A percentile compares a stretch with the other conserved stretches of the same genome.
These are phyloP conservation scores for Eulimnadia texana DNA, from an alignment of 1,140 invertebrate genomes.

Conservation along the genomic window DNA sequence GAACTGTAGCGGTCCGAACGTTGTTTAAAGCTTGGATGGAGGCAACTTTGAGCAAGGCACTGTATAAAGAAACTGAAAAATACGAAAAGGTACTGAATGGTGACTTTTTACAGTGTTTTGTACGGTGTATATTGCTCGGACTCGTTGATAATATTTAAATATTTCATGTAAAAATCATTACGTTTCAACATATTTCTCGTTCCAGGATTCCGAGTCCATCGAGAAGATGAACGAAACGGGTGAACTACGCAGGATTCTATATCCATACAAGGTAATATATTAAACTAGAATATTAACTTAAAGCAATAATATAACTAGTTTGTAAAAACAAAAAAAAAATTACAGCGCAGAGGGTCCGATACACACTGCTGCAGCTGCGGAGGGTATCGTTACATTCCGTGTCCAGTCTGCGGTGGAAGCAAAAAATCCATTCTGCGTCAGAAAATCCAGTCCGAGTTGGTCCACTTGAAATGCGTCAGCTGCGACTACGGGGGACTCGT, in stretches of 20 bases:
- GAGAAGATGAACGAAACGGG: constrained; percentile 82
- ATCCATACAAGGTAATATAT: constrained; percentile 70
- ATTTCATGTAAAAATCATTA: too few species aligned
- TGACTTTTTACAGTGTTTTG: too few species aligned
- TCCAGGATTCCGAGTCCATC: constrained; percentile 69
- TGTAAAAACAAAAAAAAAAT: too few species aligned
- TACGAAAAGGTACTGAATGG: too few species aligned
- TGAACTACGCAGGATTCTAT: constrained; percentile 69
- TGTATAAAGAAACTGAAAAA: too few species aligned
- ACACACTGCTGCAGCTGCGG: constrained; percentile 73
- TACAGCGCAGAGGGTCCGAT: constrained; percentile 59
- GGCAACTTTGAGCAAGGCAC: too few species aligned
- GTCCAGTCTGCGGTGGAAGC: constrained; percentile 78
- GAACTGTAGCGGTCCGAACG: too few species aligned
- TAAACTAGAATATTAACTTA: constrained; percentile 12
- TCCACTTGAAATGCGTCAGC: constrained; percentile 89
- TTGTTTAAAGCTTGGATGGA: too few species aligned
- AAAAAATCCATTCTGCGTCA: constrained; percentile 88
- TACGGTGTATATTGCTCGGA: too few species aligned
- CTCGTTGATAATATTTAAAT: too few species aligned
- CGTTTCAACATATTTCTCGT: too few species aligned
- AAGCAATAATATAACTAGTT: background rate
- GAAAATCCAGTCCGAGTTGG: constrained; percentile 82
- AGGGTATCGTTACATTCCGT: constrained; percentile 75
- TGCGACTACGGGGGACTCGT: constrained; percentile 88